Base-by-base conservation (phyloP, 1,140 invertebrate species). In the Sitobion miscanthi region DNA sequence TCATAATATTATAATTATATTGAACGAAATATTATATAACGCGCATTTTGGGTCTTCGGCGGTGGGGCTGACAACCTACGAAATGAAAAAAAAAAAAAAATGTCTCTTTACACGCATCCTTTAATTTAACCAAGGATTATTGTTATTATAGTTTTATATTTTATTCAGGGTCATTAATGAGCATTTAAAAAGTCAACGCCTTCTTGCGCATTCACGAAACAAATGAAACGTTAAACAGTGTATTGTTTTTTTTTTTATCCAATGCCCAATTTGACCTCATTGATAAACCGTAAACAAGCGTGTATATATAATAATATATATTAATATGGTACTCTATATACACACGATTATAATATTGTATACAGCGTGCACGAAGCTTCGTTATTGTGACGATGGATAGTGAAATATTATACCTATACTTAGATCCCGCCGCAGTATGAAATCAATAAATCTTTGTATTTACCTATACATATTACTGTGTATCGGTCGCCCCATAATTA, bases 261-360 rank as follows among this genome's bases (percentile, higher is more conserved):
- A 23, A 88, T 88, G 87, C 49, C 49, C n/a, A 57, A 35, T 52
- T 89, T 21, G 86, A 87, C 86, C 86, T 89, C 49, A 89, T 89
- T 89, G 87, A 89, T 89, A 89, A 89, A 89, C 87, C 49, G 47
- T 54, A 89, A 89, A 89, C 87, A 42, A 52, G 35, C 86, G 7
- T 77, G 62, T n/a, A 77, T 77, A 77, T 77, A 77, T 77, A 77
- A 77, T n/a, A n/a, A 77, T 77, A n/a, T 77, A 77, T 77, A 77
- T 77, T n/a, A 77, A 77, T 77, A n/a, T 35, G n/a, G 62, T 77
- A n/a, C 14, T 30, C 62, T 77, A 5, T 77, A 5, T 77, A n/a
- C 62, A 35, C 14, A 35, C 30, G 62, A 77, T 77, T 77, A 20
- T 62, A 52, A 52, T 62, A 62, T 77, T 77, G 17, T 77, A 77